These are phyloP conservation scores for Eilema sororculum DNA, from an alignment of 2,888 invertebrate genomes.

Conservation along the genomic window DNA sequence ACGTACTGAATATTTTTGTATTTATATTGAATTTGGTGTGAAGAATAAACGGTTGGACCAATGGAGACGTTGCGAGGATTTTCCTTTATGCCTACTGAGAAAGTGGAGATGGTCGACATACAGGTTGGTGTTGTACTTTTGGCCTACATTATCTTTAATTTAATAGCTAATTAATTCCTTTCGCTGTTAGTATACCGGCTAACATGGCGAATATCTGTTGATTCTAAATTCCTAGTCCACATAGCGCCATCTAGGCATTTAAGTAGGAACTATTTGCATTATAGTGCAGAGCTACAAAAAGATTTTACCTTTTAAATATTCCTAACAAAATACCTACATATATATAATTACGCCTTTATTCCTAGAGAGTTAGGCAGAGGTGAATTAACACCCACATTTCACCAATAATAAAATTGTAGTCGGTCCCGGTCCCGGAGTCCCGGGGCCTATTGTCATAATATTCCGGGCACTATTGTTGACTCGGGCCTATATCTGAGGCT, in stretches of 20 bases:
- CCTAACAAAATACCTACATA: too few species aligned
- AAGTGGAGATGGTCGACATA: constrained; percentile 58
- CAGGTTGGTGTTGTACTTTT: constrained; percentile 58
- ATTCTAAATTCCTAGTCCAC: not conserved
- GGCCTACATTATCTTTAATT: not conserved
- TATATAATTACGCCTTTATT: too few species aligned
- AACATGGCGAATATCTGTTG: not conserved
- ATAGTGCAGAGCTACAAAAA: too few species aligned
- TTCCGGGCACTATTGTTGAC: too few species aligned
- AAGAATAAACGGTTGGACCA: constrained; percentile 20
- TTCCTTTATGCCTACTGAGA: constrained; percentile 71
- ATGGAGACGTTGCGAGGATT: constrained; percentile 77
- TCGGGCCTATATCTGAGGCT: too few species aligned
- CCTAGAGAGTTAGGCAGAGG: too few species aligned
- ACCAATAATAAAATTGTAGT: too few species aligned
- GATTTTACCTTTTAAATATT: too few species aligned
- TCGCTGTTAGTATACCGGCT: not conserved
- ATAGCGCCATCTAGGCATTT: not conserved
- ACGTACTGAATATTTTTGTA: constrained; percentile 37
- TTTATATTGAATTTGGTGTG: constrained; percentile 36
- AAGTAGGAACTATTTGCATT: not conserved
- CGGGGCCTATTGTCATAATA: too few species aligned
- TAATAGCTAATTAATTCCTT: not conserved
- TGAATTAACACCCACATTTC: too few species aligned
- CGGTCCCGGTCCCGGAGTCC: too few species aligned